A percentile compares a stretch with the other conserved stretches of the same genome.
phyloP scores from a whole-genome alignment of 2,797 vertebrate genomes.

The Discoglossus pictus region DNA sequence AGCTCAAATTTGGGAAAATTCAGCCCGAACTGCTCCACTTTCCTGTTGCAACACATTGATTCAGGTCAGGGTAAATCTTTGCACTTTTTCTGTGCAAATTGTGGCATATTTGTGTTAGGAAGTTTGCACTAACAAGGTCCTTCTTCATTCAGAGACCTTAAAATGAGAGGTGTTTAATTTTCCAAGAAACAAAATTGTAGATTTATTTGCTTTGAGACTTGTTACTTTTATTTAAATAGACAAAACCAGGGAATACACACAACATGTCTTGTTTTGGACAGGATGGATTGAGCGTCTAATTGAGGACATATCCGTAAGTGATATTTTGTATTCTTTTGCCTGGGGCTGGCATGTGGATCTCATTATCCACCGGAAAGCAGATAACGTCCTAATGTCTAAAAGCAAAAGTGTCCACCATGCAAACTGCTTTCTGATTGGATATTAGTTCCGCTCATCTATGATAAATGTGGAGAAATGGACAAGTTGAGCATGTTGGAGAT shows the following conservation, averaged over 20 bases:
- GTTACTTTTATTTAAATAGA: background rate
- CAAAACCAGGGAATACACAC: background rate
- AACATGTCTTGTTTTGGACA: background rate
- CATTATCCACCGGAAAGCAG: conserved; percentile 7
- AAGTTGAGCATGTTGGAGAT: too few species aligned
- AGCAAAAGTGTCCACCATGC: background rate
- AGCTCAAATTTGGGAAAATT: too few species aligned
- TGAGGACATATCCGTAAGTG: background rate
- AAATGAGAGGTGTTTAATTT: too few species aligned
- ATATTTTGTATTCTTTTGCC: conserved; percentile 5
- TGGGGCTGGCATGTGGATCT: conserved; percentile 8
- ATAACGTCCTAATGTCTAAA: background rate
- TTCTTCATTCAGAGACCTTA: too few species aligned
- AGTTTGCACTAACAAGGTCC: too few species aligned
- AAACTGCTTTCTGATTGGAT: background rate
- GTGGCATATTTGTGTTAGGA: too few species aligned
- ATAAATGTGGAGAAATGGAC: background rate
- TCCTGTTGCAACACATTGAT: too few species aligned
- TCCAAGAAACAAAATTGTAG: background rate
- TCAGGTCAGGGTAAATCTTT: too few species aligned
- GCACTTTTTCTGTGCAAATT: too few species aligned
- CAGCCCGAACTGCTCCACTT: too few species aligned
- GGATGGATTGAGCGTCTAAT: background rate
- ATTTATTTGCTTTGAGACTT: background rate
- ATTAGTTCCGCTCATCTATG: too few species aligned